Evolutionary conservation across 2,113 vertebrate genomes (phyloP).

Genomic region (Gambusia affinis): DNA sequence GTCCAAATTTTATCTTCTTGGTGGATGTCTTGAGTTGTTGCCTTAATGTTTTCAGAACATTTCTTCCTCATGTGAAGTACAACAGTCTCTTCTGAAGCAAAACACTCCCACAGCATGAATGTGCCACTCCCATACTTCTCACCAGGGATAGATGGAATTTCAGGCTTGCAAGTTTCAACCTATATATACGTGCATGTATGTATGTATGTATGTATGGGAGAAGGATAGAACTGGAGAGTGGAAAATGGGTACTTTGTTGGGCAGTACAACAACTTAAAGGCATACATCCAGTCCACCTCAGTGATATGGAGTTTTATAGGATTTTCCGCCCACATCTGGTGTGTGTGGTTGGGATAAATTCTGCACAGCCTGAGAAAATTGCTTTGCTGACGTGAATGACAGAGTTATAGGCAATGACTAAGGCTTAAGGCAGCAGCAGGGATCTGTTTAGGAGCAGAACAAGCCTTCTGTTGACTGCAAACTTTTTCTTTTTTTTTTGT

Average conservation of each 20-base stretch:
- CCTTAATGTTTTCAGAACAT: too few species aligned
- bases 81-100: too few species aligned
- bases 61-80: too few species aligned
- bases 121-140: too few species aligned
- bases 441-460: slow-evolving; percentile 43
- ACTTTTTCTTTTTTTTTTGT: neutral
- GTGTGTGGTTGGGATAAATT: slow-evolving; percentile 73
- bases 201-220: neutral
- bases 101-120: too few species aligned
- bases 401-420: slow-evolving; percentile 67
- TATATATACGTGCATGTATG: too few species aligned
- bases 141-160: too few species aligned
- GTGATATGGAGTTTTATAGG: slow-evolving; percentile 66
- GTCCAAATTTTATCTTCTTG: too few species aligned
- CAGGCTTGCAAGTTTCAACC: too few species aligned
- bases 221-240: neutral
- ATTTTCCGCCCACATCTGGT: slow-evolving; percentile 81
- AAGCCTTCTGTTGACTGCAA: slow-evolving; percentile 4
- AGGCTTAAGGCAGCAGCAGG: slow-evolving; percentile 48
- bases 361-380: slow-evolving; percentile 78
- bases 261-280: slow-evolving; percentile 57
- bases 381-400: slow-evolving; percentile 71
- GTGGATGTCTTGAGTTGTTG: too few species aligned
- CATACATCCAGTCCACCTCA: slow-evolving; percentile 66
- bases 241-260: slow-evolving; percentile 32